These are phyloP conservation scores for Danio tinwini DNA, from an alignment of 2,797 vertebrate species.

Conservation along the genomic window DNA sequence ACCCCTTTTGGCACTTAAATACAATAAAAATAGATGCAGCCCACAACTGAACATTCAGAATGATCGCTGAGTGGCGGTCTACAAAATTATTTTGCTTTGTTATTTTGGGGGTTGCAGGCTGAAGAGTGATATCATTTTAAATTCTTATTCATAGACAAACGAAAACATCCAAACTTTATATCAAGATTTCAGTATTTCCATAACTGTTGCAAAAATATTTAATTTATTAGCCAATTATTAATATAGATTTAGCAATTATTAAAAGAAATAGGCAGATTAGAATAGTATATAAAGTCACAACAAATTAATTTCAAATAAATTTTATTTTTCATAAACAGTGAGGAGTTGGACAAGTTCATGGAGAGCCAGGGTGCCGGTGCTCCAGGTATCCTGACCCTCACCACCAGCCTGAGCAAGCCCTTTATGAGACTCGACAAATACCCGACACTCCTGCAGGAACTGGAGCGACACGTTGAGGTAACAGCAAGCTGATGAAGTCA, in stretches of 20 bases:
- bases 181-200: too few relatives aligned
- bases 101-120: too few relatives aligned
- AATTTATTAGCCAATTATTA: background rate
- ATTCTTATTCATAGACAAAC: too few relatives aligned
- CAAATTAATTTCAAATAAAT: background rate
- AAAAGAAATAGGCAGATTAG: background rate
- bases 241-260: background rate
- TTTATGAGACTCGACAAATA: constrained; percentile 98
- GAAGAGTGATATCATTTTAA: too few relatives aligned
- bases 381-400: constrained; percentile 91
- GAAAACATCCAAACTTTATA: too few relatives aligned
- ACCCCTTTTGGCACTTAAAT: too few relatives aligned
- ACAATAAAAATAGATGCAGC: too few relatives aligned
- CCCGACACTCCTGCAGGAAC: constrained; percentile 91
- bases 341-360: constrained; percentile 96
- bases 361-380: constrained; percentile 90
- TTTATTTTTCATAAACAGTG: constrained; percentile 75
- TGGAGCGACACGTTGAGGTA: constrained; percentile 98
- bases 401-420: constrained; percentile 95
- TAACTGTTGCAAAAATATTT: too few relatives aligned
- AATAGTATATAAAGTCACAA: background rate
- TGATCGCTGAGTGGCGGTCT: too few relatives aligned
- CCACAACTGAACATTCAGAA: too few relatives aligned
- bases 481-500: constrained; percentile 19
- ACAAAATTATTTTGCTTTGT: too few relatives aligned